Conservation (phyloP, 1,140 invertebrate genomes). For the Melipona quadrifasciata region DNA sequence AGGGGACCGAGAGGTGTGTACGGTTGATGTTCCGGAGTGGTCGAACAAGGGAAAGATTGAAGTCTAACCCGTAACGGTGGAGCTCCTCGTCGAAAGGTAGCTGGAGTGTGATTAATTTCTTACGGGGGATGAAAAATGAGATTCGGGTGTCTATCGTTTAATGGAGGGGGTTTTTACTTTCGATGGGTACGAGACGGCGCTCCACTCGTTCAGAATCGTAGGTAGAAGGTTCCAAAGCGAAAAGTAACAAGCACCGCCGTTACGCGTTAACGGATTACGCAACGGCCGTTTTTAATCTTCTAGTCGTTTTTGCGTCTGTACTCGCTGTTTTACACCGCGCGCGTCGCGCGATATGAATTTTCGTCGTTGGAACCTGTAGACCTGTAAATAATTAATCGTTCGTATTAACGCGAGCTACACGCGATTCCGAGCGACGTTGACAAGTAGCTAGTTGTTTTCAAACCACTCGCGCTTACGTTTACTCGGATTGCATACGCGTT, state of each 20-base stretch:
- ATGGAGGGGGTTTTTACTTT: neutral
- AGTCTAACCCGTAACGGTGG: neutral
- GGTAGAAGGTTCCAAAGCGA: no score
- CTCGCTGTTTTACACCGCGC: no score
- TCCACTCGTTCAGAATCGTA: neutral
- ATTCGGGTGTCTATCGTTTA: constrained; percentile 1
- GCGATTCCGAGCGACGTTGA: constrained; percentile 8
- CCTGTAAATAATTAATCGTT: constrained; percentile 26
- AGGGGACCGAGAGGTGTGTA: neutral
- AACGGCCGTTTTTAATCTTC: no score
- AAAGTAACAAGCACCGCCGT: no score
- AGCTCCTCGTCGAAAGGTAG: neutral
- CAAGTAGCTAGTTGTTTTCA: constrained; percentile 8
- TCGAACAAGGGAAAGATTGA: neutral
- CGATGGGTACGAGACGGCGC: neutral
- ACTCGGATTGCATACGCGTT: neutral
- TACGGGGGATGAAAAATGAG: neutral
- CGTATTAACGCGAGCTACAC: constrained; percentile 9
- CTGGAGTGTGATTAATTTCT: constrained; percentile 7
- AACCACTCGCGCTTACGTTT: neutral
- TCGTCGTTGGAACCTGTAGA: neutral
- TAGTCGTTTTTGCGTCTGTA: no score
- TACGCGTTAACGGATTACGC: no score
- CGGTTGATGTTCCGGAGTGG: neutral
- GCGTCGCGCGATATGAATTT: no score